Base-by-base conservation (phyloP, 2,113 vertebrate species). In the Shinisaurus crocodilurus region DNA sequence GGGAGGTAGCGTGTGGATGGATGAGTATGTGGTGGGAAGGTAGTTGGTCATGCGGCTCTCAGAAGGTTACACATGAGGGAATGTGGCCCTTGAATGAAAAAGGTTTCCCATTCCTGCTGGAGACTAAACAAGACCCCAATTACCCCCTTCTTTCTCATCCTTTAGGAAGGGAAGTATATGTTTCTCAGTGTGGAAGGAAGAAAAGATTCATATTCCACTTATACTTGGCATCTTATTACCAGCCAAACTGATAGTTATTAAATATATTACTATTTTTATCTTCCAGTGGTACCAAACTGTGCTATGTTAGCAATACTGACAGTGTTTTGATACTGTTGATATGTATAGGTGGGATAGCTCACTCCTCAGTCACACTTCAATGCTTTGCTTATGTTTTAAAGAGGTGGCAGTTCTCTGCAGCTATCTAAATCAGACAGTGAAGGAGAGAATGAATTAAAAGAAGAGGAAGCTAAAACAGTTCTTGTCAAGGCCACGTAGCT, bases 401-500 rank as follows among this genome's bases (percentile, higher is more conserved):
- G 82, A 92, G 85, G 25, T 89, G 77, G 48, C 80, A 88, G 50
- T 88, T 92, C 81, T 91, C 74, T 94, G 89, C 74, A 93, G 54
- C n/a, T 85, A 89, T 18, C 84, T n/a, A 90, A 88, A 69, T 93
- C 91, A 79, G 92, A 0, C 88, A 91, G 60, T 89, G 91, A 95
- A 84, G 80, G 87, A 91, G 69, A 82, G 91, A 94, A 91, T 90
- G 75, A 92, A 96, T 96, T 94, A 94, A 88, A 92, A 70, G 37
- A 77, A 48, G 54, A 83, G 20, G 37, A 97, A 92, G 89, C 87
- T 91, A 94, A 87, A 88, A 76, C 90, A 94, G 93, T 92, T 83
- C 82, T 92, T 92, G 90, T 82, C 37, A n/a, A 89, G 88, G 85
- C 70, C 84, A 89, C 86, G 43, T 89, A 94, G 77, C 63, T 95